Evolutionary conservation across 2,888 invertebrate species (phyloP).

Genomic region (Globia sparganii): DNA sequence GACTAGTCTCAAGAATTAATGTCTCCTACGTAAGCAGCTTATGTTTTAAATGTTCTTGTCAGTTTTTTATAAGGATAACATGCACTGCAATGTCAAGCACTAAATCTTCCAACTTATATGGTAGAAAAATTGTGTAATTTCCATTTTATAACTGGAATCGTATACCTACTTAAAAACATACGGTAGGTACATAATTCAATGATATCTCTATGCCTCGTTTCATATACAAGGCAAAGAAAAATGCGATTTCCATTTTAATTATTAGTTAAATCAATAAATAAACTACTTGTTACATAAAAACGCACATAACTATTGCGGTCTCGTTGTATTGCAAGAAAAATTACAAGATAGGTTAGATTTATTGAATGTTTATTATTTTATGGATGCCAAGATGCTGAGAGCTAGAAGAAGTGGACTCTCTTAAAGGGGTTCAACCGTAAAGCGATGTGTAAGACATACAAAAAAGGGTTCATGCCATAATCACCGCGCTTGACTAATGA

Average conservation of each 20-base stretch:
- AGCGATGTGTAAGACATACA: not conserved
- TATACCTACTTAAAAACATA: constrained; percentile 1
- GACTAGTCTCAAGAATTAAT: not conserved
- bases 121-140: not conserved
- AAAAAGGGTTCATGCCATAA: constrained; percentile 21
- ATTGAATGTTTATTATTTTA: constrained; percentile 41
- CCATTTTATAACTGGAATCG: not conserved
- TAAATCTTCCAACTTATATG: not conserved
- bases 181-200: not conserved
- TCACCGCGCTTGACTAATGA: constrained; percentile 2
- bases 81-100: not conserved
- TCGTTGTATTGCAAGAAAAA: constrained; percentile 47
- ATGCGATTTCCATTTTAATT: constrained; percentile 30
- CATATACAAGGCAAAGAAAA: constrained; percentile 20
- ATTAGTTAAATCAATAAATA: constrained; percentile 45
- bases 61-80: not conserved
- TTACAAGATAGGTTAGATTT: constrained; percentile 44
- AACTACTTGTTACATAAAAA: constrained; percentile 39
- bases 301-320: constrained; percentile 24
- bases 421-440: constrained; percentile 12
- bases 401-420: not conserved
- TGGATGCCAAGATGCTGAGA: constrained; percentile 24
- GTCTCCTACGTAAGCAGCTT: not conserved
- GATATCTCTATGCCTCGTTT: not conserved
- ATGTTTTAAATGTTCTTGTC: not conserved